Base-by-base conservation (phyloP, 1,140 invertebrate species). In the Archivesica marissinica region DNA sequence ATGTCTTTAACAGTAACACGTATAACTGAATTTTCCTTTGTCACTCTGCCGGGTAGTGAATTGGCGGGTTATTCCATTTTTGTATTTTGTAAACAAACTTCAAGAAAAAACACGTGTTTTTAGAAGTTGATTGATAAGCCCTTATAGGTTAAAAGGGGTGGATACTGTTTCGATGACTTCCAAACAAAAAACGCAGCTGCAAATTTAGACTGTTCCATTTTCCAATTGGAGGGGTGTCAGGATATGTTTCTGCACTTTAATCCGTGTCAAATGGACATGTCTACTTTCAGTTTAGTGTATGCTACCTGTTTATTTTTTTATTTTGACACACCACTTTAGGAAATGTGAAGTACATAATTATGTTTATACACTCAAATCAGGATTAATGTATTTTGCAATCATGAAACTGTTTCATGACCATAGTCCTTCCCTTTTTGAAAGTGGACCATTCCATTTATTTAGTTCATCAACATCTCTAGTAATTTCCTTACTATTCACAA, bases 41-140 rank as follows among this genome's bases (percentile, higher is more conserved):
- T 72, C 28, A 28, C 11, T 13, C 41, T 33, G 61, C 77, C 77
- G 77, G 77, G 59, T 66, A 68, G 20, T 41, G 59, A 30, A 44
- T 79, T 79, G 54, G 77, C 77, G 77, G 77, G 77, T 79, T n/a
- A 66, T 79, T 79, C 77, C 77, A 79, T 79, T 79, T 72, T 66
- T 79, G 44, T 50, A 79, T 33, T 61, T 79, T 79, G 77, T 79
- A 79, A 79, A 79, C 77, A 79, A 66, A 76, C 74, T 41, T 25
- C 23, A 28, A 20, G n/a, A 79, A 64, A 79, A 79, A 79, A 66
- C 77, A 79, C 77, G 77, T 79, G 77, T 64, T 44, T 79, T 64
- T 7, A n/a, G 15, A 23, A 64, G 23, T 6, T 66, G 9, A 41
- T 15, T 20, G 0, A 13, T 47, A 35, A 11, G 44, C 30, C 61